Conservation (phyloP, 2,113 vertebrate genomes). For the Tragelaphus scriptus region DNA sequence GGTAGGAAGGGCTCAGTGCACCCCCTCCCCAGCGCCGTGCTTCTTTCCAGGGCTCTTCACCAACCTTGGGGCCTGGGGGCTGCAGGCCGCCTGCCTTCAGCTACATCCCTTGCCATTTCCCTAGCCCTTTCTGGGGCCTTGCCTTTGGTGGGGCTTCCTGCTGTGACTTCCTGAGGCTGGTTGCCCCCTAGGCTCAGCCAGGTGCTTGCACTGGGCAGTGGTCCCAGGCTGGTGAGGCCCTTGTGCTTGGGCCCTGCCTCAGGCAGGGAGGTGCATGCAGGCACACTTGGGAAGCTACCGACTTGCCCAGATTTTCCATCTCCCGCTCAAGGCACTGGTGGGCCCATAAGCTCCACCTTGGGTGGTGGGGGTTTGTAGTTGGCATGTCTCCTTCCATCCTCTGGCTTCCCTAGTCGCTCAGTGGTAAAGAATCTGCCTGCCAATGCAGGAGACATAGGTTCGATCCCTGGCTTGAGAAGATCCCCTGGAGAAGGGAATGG, state of each 20-base stretch:
- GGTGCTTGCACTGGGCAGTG: too few species aligned
- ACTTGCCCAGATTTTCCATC: background rate
- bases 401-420: background rate
- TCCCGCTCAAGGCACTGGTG: background rate
- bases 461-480: background rate
- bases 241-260: fast-evolving
- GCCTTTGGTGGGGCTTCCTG: background rate
- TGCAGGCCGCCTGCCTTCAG: background rate
- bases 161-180: background rate
- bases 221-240: background rate
- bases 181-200: background rate
- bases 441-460: background rate
- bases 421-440: background rate
- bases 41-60: background rate
- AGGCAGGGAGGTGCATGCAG: background rate
- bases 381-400: fast-evolving
- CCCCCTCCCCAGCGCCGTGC: background rate
- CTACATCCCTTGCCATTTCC: background rate
- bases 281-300: fast-evolving
- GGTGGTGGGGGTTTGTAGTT: fast-evolving
- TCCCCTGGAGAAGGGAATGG: background rate
- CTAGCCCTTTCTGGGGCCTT: background rate
- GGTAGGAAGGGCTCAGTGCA: background rate
- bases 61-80: background rate
- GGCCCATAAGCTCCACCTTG: background rate